Percentiles rank a stretch among this genome's conserved stretches.
Conservation (phyloP, 2,113 vertebrate species). For the Muntiacus reevesi region DNA sequence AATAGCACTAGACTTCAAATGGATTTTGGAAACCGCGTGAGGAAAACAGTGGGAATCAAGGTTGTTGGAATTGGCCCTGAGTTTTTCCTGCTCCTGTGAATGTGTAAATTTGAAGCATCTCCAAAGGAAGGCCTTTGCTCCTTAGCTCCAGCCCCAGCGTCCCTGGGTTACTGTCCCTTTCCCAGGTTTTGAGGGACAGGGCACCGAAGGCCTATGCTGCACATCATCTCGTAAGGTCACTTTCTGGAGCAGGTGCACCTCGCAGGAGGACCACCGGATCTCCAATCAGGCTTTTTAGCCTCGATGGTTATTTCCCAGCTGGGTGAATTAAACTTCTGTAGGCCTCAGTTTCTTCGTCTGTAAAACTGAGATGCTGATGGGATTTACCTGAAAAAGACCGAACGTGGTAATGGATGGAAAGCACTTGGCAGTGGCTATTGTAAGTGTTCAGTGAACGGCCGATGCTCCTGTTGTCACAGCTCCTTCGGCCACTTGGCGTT, state of each 20-base stretch:
- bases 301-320: neutral
- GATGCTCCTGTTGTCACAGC: accelerated
- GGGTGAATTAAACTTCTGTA: neutral
- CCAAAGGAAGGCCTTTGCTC: neutral
- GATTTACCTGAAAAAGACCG: neutral
- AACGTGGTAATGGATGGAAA: neutral
- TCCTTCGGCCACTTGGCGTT: no score
- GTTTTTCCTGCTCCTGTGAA: neutral
- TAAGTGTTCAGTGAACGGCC: neutral
- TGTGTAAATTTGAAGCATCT: neutral
- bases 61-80: neutral
- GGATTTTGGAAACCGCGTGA: conserved; percentile 4
- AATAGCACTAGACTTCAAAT: conserved; percentile 32
- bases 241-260: neutral
- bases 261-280: accelerated
- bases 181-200: neutral
- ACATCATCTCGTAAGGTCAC: accelerated
- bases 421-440: neutral
- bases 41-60: neutral
- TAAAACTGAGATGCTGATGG: neutral
- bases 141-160: neutral
- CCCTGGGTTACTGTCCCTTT: neutral
- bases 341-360: neutral
- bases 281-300: neutral
- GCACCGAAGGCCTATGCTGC: accelerated